These are phyloP conservation scores for Paramuricea clavata DNA, from an alignment of 92 coral and sea anemone species.

Conservation along the genomic window DNA sequence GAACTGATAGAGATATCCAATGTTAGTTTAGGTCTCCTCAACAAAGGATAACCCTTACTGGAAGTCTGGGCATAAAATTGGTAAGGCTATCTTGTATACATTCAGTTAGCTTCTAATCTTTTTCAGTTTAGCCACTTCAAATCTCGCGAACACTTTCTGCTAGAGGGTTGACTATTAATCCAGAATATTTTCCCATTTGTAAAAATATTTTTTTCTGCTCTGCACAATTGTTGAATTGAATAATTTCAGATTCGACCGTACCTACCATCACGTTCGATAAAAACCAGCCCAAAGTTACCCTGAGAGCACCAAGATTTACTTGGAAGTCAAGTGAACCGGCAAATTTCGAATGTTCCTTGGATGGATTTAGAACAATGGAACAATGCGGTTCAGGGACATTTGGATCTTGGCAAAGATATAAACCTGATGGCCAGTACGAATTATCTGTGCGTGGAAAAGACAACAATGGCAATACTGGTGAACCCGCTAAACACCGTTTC, in stretches of 20 bases:
- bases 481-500: background rate
- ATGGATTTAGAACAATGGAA: background rate
- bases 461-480: background rate
- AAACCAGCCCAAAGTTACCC: background rate
- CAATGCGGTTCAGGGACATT: slow-evolving; percentile 3
- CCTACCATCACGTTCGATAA: background rate
- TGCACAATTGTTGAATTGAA: background rate
- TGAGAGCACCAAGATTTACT: background rate
- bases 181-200: background rate
- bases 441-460: slow-evolving; percentile 2
- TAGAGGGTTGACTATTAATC: background rate
- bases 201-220: background rate
- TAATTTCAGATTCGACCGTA: background rate
- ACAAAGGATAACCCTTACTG: background rate
- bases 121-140: too few species aligned
- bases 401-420: slow-evolving; percentile 15
- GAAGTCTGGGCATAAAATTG: background rate
- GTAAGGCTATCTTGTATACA: background rate
- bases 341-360: slow-evolving; percentile 26
- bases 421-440: background rate
- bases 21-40: too few species aligned
- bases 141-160: too few species aligned
- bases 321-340: slow-evolving; percentile 15
- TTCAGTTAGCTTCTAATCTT: too few species aligned
- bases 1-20: too few species aligned